These are phyloP conservation scores for Dermolepida albohirtum DNA, from an alignment of 2,888 invertebrate species.

Conservation along the genomic window DNA sequence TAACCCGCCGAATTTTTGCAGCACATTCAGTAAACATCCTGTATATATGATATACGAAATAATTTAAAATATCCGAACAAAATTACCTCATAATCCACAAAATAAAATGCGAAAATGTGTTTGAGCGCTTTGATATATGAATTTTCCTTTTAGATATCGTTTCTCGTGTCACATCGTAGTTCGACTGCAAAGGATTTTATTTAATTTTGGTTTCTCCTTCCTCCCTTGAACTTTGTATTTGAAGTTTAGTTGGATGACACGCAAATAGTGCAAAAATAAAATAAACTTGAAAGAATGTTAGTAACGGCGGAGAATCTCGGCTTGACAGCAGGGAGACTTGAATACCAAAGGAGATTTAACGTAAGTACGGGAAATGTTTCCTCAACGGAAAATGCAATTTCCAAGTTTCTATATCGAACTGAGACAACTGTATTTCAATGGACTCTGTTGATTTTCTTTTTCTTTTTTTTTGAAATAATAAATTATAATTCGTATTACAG, in stretches of 20 bases:
- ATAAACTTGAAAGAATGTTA: constrained; percentile 7
- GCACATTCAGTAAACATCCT: too few relatives aligned
- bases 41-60: too few relatives aligned
- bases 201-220: neutral
- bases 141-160: neutral
- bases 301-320: neutral
- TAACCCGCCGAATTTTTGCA: too few relatives aligned
- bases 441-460: too few relatives aligned
- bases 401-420: neutral
- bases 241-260: constrained; percentile 11
- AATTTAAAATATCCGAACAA: too few relatives aligned
- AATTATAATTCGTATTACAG: too few relatives aligned
- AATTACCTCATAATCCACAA: too few relatives aligned
- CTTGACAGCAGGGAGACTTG: constrained; percentile 6
- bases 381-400: constrained; percentile 24
- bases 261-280: constrained; percentile 9
- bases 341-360: constrained; percentile 26
- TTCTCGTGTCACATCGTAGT: neutral
- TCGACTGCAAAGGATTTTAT: neutral
- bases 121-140: neutral
- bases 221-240: neutral
- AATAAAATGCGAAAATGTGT: neutral
- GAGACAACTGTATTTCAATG: neutral
- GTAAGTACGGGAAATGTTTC: constrained; percentile 26
- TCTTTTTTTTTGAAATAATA: too few relatives aligned